A percentile compares a stretch with the other conserved stretches of the same genome.
Evolutionary conservation across 1,140 invertebrate species (phyloP).

Genomic region (Zaprionus nigranus): DNA sequence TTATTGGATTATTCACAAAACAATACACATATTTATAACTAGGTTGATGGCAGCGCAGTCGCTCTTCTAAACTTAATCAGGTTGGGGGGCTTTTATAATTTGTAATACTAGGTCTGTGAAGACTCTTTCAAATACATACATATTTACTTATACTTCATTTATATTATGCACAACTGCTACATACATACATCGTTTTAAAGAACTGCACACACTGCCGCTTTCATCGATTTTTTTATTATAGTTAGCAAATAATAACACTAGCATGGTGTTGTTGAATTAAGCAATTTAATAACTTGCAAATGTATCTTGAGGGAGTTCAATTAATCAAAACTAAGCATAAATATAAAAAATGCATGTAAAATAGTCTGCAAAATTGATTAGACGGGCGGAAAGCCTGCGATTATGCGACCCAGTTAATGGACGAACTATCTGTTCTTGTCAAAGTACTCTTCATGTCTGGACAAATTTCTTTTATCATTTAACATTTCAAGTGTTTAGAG

Average conservation of each 20-base stretch:
- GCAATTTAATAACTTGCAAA: no score
- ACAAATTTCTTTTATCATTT: not conserved
- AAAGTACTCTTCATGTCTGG: not conserved
- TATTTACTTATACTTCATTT: no score
- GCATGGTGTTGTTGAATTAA: not conserved
- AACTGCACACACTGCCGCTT: no score
- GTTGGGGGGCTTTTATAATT: no score
- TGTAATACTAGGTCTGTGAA: no score
- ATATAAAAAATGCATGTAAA: not conserved
- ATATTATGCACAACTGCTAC: no score
- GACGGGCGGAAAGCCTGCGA: not conserved
- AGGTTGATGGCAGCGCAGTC: not conserved
- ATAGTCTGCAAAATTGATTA: not conserved
- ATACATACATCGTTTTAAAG: no score
- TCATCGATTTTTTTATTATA: no score
- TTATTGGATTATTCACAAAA: not conserved
- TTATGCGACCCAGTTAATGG: not conserved
- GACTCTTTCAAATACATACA: no score
- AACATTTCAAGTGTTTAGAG: not conserved
- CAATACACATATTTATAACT: not conserved
- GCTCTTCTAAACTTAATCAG: no score
- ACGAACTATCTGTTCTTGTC: not conserved
- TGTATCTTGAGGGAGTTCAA: not conserved
- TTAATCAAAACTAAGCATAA: not conserved
- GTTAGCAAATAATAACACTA: no score